Base-by-base conservation (phyloP, 2,113 vertebrate species). In the Tauraco erythrolophus region DNA sequence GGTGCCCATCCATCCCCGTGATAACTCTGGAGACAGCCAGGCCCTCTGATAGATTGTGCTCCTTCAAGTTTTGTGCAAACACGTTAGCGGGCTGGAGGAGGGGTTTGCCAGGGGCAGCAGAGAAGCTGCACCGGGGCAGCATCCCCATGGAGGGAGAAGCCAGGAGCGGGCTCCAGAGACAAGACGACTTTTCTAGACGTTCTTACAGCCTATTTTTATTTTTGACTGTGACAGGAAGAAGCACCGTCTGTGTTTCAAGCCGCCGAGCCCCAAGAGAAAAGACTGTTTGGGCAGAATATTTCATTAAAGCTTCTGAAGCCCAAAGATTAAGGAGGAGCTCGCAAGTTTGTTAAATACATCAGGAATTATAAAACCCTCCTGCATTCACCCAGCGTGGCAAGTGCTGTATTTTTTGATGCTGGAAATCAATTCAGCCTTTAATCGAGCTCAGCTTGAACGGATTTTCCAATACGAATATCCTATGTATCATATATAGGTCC, bases 381-480 rank as follows among this genome's bases (percentile, higher is more conserved):
- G 23, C 50, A 14, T 10, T 43, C 64, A 19, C 14, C 9, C 3
- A 1, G 9, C 3, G 1, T 3, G 21, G 21, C 35, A n/a, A 33
- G 11, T 1, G 7, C 23, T 18, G 14, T 4, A 5, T 2, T 74
- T 80, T 39, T n/a, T 51, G 17, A 1, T 4, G 18, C 39, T 22
- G 43, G 16, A 60, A 76, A 51, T 37, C 33, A 8, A 17, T 19
- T 31, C 18, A 19, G 21, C 33, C 45, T 30, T 45, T 48, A 31
- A 41, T 8, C 37, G 39, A 33, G 21, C 33, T 37, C 11, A 77
- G 45, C 11, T 6, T 14, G 51, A 78, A 31, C 5, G 81, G 27
- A 0, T 58, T 46, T 80, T 69, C 72, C 2, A 2, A 25, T 3
- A 4, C 22, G 2, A 12, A 4, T 14, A 8, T 12, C 13, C 1